Conservation (phyloP, 2,113 vertebrate species). For the Syngnathoides biaculeatus region DNA sequence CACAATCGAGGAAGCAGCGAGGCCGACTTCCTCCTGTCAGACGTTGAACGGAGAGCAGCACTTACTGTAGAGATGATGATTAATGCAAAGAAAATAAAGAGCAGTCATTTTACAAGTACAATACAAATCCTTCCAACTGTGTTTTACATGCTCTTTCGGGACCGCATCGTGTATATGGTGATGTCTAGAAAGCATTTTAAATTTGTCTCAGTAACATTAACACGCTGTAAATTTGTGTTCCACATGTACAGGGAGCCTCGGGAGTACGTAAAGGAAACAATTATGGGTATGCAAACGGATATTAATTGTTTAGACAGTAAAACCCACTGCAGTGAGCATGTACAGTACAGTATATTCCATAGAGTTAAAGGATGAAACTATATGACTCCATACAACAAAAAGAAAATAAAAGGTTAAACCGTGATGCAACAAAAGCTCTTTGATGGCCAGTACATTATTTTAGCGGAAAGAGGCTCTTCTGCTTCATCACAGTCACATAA, state of each 20-base stretch:
- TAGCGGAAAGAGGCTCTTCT: constrained; percentile 4
- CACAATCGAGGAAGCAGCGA: constrained; percentile 38
- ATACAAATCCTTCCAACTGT: not conserved
- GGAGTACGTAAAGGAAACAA: not conserved
- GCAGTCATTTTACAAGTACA: not conserved
- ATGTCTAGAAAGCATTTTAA: not conserved
- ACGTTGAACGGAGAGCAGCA: constrained; percentile 25
- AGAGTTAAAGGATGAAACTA: no score
- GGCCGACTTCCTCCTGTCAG: constrained; percentile 44
- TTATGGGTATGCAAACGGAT: not conserved
- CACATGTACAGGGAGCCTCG: not conserved
- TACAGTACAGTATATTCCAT: no score
- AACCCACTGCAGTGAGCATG: not conserved
- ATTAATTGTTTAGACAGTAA: not conserved
- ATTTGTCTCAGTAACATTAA: not conserved
- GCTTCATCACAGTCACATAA: not conserved
- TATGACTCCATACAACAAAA: not conserved
- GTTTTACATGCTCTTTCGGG: not conserved
- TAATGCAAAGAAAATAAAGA: not conserved
- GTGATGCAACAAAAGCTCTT: not conserved
- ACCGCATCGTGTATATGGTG: not conserved
- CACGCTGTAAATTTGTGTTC: not conserved
- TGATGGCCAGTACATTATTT: no score
- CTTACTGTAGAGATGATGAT: constrained; percentile 11
- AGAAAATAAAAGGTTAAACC: not conserved